Percentiles rank a stretch among this genome's conserved stretches.
Evolutionary conservation across 2,797 vertebrate genomes (phyloP).

Genomic region (Rhincodon typus): DNA sequence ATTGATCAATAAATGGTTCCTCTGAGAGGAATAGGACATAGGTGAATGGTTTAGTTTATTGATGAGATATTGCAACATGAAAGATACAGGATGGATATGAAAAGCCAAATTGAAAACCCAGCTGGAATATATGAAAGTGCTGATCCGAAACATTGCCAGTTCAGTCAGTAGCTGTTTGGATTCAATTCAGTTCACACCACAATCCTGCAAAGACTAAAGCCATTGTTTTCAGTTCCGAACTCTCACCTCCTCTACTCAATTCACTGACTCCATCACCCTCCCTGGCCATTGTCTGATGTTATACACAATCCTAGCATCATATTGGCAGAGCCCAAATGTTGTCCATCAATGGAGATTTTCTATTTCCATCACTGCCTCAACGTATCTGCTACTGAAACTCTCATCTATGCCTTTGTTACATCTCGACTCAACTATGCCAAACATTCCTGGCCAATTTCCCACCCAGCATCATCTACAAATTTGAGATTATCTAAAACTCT

Average conservation of each 20-base stretch:
- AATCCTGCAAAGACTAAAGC: neutral
- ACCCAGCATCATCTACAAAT: neutral
- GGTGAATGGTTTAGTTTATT: neutral
- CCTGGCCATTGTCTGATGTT: neutral
- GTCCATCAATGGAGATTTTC: neutral
- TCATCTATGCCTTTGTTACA: neutral
- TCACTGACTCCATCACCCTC: neutral
- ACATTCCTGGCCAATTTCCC: neutral
- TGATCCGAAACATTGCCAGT: neutral
- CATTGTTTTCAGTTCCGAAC: too few species aligned
- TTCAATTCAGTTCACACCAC: neutral
- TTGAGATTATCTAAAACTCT: neutral
- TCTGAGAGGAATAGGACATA: neutral
- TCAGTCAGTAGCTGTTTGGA: neutral
- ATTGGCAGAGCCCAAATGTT: neutral
- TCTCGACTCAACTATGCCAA: neutral
- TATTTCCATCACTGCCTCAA: neutral
- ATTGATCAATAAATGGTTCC: neutral
- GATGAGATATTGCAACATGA: neutral
- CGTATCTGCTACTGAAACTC: neutral
- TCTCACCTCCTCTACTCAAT: neutral
- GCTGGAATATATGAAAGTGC: neutral
- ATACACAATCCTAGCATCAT: neutral
- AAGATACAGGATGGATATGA: neutral
- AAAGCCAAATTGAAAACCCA: neutral